Evolutionary conservation across 2,113 vertebrate species (phyloP), one percentile per base, ranked within the genome.

Genomic region (Peromyscus maniculatus): DNA sequence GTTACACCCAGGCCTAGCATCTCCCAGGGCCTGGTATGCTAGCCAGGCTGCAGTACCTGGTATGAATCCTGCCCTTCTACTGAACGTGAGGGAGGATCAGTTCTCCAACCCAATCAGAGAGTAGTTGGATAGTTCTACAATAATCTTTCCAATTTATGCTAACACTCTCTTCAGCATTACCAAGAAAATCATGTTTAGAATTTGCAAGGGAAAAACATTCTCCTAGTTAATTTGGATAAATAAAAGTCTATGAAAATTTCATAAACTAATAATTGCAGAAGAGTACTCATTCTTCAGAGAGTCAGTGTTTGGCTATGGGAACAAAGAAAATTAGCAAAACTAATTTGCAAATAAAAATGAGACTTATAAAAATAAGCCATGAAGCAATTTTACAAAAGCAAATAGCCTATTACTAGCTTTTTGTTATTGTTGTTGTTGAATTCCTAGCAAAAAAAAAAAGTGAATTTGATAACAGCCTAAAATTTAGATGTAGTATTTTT

Each of bases 261-360:
- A 88, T 82, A 59, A 36, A 74, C 49, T 87, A 75, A 31, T 79
- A 72, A 57, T 19, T 91, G 31, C 0, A 0, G 10, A 10, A 82
- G n/a, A 82, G 2, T 12, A 59, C 4, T 57, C 83, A 75, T 88
- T 94, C 19, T 80, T 88, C 31, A 64, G 31, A 92, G 8, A 75
- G 89, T 69, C 24, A 28, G 49, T 36, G 5, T 28, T 36, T 84
- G 62, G 2, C 21, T 78, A 64, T 21, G 88, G 7, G 1, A 64
- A 79, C 7, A 55, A 92, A 82, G 64, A 84, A 92, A 55, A 66
- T 82, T 49, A 43, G 49, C 10, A n/a, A 74, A 59, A 84, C 88
- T 49, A 86, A 84, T 57, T 92, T 94, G 24, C 28, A 89, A 84
- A 79, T 95, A 66, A 1, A 92, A 89, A 72, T 86, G 11, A 77